These are phyloP conservation scores for Hirudinaria manillensis DNA, from an alignment of 2,888 invertebrate species.

Conservation along the genomic window DNA sequence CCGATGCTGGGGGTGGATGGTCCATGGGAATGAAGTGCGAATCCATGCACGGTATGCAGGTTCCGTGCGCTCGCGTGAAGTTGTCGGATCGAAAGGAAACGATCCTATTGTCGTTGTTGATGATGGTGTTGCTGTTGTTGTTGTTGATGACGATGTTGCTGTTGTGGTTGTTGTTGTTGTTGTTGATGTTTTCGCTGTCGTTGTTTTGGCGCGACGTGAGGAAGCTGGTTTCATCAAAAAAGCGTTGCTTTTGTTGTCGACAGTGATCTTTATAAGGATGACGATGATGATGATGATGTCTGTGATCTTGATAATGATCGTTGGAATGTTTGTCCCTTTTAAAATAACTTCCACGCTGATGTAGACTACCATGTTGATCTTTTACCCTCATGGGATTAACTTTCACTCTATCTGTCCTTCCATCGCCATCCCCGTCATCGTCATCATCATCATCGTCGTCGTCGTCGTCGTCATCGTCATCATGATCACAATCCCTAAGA, in stretches of 20 bases:
- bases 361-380: neutral
- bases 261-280: neutral
- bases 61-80: too few relatives aligned
- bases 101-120: neutral
- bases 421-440: constrained; percentile 4
- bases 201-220: too few relatives aligned
- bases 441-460: neutral
- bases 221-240: too few relatives aligned
- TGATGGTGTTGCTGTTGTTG: too few relatives aligned
- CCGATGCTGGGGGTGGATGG: too few relatives aligned
- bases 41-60: too few relatives aligned
- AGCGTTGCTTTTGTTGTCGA: neutral
- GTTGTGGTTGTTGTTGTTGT: neutral
- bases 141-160: neutral
- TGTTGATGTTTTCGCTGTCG: too few relatives aligned
- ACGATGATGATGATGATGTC: constrained; percentile 22
- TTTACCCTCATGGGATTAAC: constrained; percentile 4
- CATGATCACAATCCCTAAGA: neutral
- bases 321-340: neutral
- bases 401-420: neutral
- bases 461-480: constrained; percentile 12
- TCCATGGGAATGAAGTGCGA: too few relatives aligned
- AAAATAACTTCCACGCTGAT: neutral
- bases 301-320: constrained; percentile 14
- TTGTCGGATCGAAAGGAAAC: too few relatives aligned